Conservation (phyloP, 2,113 vertebrate species). For the Corythornis madagascariensis region DNA sequence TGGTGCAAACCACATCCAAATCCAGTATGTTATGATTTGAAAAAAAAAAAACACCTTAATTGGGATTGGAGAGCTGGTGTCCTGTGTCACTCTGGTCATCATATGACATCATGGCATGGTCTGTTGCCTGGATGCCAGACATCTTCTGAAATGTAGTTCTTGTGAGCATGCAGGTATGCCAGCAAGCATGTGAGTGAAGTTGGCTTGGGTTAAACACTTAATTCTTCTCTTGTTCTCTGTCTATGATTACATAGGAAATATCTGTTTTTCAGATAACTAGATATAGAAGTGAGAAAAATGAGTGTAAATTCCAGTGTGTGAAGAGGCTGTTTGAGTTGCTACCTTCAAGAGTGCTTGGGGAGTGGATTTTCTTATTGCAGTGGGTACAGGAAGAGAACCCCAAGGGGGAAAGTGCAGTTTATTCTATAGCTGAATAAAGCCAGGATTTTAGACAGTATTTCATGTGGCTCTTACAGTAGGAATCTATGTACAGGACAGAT, state of each 20-base stretch:
- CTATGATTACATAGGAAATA: too few species aligned
- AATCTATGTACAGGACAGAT: background rate
- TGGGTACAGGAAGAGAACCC: background rate
- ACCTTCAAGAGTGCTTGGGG: background rate
- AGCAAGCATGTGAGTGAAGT: rapidly evolving
- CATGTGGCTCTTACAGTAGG: background rate
- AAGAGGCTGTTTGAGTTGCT: background rate
- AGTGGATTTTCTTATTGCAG: background rate
- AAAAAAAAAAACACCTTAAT: rapidly evolving
- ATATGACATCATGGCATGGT: rapidly evolving
- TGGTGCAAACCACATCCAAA: background rate
- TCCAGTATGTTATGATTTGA: too few species aligned
- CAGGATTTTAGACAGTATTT: background rate
- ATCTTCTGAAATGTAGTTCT: background rate
- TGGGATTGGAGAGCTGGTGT: background rate
- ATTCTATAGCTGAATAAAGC: background rate
- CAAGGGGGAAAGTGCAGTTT: background rate
- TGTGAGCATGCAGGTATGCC: rapidly evolving
- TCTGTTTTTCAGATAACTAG: too few species aligned
- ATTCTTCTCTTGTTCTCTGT: too few species aligned
- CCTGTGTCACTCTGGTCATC: too few species aligned
- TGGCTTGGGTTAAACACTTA: background rate
- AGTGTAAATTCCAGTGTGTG: background rate
- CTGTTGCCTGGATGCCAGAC: background rate
- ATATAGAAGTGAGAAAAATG: background rate